Base-by-base conservation (phyloP, 1,140 invertebrate genomes). In the Papilio glaucus region DNA sequence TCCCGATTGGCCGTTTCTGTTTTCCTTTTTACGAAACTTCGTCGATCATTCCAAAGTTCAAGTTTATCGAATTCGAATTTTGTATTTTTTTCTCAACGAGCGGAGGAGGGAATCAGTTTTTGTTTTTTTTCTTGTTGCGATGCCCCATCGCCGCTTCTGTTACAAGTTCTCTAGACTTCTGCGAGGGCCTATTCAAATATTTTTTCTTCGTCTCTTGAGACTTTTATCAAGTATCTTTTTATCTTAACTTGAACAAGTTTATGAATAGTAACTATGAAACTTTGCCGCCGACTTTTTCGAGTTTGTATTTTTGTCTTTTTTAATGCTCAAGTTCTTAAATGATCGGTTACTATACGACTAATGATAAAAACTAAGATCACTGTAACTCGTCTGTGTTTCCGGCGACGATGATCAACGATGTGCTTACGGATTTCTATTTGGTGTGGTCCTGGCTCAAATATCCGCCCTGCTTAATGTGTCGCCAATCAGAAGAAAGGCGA, bases 1-100 rank as follows among this genome's bases (percentile, higher is more conserved):
- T 69, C 42, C 62, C 73, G 77, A 84, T 86, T 82, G 84, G 72
- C 75, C 73, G 77, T 82, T 80, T 74, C 80, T 77, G 79, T 81
- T 85, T 81, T 79, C 68, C 72, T 74, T 62, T 75, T 74, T 74
- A 53, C 67, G 24, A 74, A 60, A 70, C 65, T 74, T 18, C 38
- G 72, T 67, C 74, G 71, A 78, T 76, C 68, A 71, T 74, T 76
- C 39, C 53, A 63, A 61, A 72, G 72, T 69, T 69, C 67, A 69
- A 69, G 67, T 69, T 69, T 69, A 69, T 69, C 67, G 42, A 69
- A 69, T 69, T 69, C 24, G 12, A 69, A 69, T 53, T 69, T 69
- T 69, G 67, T 69, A 49, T 69, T 69, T 69, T 69, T 33, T 49
- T 49, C 42, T 57, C 60, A 72, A 71, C 71, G 61, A 71, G 15